Percentiles rank a stretch among this genome's conserved stretches.
Evolutionary conservation across 2,888 invertebrate genomes (phyloP).

Genomic region (Ecliptopera silaceata): DNA sequence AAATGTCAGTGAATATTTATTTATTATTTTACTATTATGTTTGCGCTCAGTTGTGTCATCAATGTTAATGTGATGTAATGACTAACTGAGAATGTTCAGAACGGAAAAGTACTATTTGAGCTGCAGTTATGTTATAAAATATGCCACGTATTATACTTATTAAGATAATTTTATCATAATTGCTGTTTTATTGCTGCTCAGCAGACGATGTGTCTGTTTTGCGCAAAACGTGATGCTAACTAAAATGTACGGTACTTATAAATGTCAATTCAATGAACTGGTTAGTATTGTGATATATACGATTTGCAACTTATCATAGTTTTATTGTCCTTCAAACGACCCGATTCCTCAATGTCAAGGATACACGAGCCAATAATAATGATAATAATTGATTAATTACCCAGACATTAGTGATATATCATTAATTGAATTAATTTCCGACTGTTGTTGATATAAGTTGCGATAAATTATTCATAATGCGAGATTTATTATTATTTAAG

Average conservation of each 20-base stretch:
- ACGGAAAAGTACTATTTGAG: slow-evolving; percentile 17
- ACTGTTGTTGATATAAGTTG: slow-evolving; percentile 20
- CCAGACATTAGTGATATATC: background rate
- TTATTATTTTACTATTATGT: too few species aligned
- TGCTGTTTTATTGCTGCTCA: too few species aligned
- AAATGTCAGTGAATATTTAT: too few species aligned
- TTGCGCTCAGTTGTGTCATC: background rate
- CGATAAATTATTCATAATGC: slow-evolving; percentile 18
- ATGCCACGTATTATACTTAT: too few species aligned
- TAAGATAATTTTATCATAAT: background rate
- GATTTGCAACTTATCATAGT: background rate
- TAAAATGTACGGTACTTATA: background rate
- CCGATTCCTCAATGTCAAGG: slow-evolving; percentile 36
- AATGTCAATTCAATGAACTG: background rate
- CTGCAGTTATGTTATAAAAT: background rate
- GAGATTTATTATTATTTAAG: slow-evolving; percentile 37
- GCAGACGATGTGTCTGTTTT: too few species aligned
- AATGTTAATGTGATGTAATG: slow-evolving; percentile 7
- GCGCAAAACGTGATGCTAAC: background rate
- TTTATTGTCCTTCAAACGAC: slow-evolving; percentile 32
- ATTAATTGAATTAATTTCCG: slow-evolving; percentile 11
- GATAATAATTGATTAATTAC: slow-evolving; percentile 6
- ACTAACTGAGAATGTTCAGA: slow-evolving; percentile 8
- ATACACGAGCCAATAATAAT: slow-evolving; percentile 22
- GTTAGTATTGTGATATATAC: background rate